Evolutionary conservation across 2,113 vertebrate genomes (phyloP), one percentile per base, ranked within the genome.

Genomic region (Leptodactylus fuscus): DNA sequence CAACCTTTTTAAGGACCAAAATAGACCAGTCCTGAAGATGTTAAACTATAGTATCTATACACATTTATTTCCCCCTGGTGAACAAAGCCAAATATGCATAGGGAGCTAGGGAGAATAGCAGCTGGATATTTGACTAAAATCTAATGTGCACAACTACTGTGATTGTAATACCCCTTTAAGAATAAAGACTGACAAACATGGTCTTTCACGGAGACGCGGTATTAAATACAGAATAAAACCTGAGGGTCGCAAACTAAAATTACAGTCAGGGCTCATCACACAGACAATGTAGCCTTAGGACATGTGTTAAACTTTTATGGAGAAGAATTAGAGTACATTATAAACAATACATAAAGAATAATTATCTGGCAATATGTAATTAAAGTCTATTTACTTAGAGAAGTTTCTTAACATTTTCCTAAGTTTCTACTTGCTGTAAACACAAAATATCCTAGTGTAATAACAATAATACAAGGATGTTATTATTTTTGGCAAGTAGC

Each of bases 401-500:
- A 44, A 24, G 22, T 44, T 73, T 46, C 22, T 41, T 16, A 73
- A 20, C 18, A 38, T 71, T 38, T 71, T 41, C 36, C 36, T 70
- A 41, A 44, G 20, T 71, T 71, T 44, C 16, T 70, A 2, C 16
- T 70, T 70, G 18, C 67, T 36, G 7, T 36, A 70, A 38, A 36
- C 69, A 73, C 29, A 73, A 73, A 73, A 27, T 73, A 73, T 73
- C 70, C 70, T 24, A 44, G 38, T 13, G 46, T 41, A 71, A 41
- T 38, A 13, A 46, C 20, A 24, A 46, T 32, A 34, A n/a, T 18
- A n/a, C 29, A 73, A 46, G n/a, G 36, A 73, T 73, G 41, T 73
- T 73, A 73, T 27, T 73, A 73, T 73, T 46, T 71, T 46, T n/a
- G 70, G 12, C 70, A 73, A 46, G 70, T 46, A 46, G 70, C 38